Evolutionary conservation across 1,140 invertebrate genomes (phyloP), one percentile per base, ranked within the genome.

Genomic region (Drosophila miranda): DNA sequence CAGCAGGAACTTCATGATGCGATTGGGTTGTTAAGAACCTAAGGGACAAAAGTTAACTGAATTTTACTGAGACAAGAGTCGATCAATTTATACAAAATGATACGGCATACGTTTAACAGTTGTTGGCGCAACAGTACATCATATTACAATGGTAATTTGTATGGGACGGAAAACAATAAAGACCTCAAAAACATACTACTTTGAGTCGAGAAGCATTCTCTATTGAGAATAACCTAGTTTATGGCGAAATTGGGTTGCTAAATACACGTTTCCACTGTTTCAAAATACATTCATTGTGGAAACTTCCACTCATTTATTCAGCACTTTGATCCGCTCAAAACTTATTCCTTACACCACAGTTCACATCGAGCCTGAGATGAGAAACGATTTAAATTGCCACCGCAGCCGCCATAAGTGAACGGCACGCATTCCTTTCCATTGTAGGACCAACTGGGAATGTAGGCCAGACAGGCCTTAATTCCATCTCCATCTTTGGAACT

Each of bases 331-430:
- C 0, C 30, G 44, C 51, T 46, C 9, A 34, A 30, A 21, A 46
- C 50, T 16, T 66, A 60, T 45, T 46, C 16, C 53, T 41, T 16
- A 34, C 78, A 84, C 16, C 34, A 19, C 2, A 19, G 2, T 21
- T 79, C 73, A 30, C 75, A 78, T 0, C 19, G 1, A 9, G 54
- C 4, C 13, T 64, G 14, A 6, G 11, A 58, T 1, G 0, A 1
- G 90, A 98, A 99, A 70, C 95, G 94, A 91, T 98, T 98, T 50
- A 93, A 94, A 89, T 98, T 99, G 34, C 97, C 97, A 53, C 96
- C 93, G 89, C 96, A 97, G 1, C 96, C 96, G 4, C 95, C 93
- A 79, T 95, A 96, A 13, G 94, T 92, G 75, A 96, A 97, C 74
- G 95, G 94, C 0, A 93, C 92, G 75, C 96, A 97, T 19, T 94